phyloP scores from a whole-genome alignment of 2,113 vertebrate species.

The Sebastes schlegelii region DNA sequence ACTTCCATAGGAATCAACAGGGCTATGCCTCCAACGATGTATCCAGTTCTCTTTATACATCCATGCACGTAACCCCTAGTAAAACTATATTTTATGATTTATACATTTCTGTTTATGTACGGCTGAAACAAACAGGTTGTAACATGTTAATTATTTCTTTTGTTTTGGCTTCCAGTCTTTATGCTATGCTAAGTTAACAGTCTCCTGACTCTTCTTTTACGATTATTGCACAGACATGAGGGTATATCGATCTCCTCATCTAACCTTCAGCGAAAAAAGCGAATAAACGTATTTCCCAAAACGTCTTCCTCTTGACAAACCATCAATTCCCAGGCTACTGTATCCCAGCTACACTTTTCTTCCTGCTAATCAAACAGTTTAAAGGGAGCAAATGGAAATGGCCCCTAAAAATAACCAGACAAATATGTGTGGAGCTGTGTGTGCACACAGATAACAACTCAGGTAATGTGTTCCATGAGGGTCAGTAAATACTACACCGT shows the following conservation, averaged over 20 bases:
- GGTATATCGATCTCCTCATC: not conserved
- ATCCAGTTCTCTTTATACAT: too few relatives aligned
- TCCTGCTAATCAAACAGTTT: constrained; percentile 52
- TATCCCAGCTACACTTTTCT: not conserved
- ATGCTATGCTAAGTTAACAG: not conserved
- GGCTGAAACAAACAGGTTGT: not conserved
- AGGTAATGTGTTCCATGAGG: constrained; percentile 76
- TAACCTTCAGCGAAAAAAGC: not conserved
- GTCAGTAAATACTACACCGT: constrained; percentile 80
- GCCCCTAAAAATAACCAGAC: constrained; percentile 70
- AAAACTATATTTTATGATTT: not conserved
- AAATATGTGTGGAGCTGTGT: constrained; percentile 64
- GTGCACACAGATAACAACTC: constrained; percentile 75
- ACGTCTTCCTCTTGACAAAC: not conserved
- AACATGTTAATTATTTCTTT: not conserved
- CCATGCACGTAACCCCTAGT: too few relatives aligned
- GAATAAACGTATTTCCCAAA: not conserved
- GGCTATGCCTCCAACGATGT: too few relatives aligned
- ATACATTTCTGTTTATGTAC: not conserved
- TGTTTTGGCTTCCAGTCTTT: not conserved
- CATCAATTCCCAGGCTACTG: too few relatives aligned
- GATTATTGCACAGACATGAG: not conserved
- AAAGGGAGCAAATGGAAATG: constrained; percentile 67
- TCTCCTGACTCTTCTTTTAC: not conserved
- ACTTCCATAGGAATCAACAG: too few relatives aligned